Evolutionary conservation across 2,113 vertebrate genomes (phyloP).

Genomic region (Regulus satrapa): DNA sequence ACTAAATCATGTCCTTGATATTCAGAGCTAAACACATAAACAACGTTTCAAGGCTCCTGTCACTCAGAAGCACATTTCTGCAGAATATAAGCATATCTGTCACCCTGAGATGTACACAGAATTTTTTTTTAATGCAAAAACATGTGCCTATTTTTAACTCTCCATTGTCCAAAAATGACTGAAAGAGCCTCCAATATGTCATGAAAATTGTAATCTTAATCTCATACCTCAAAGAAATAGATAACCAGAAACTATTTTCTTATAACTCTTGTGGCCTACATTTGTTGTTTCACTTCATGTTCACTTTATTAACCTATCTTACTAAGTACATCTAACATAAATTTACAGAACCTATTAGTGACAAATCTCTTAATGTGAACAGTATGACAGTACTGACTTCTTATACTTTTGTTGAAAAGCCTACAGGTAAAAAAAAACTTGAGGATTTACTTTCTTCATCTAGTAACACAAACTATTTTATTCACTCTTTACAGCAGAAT

Average conservation of each 20-base stretch:
- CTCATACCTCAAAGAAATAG: not conserved
- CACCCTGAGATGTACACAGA: slow-evolving; percentile 27
- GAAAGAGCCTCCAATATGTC: not conserved
- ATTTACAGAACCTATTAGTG: not conserved
- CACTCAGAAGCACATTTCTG: slow-evolving; percentile 53
- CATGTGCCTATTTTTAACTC: slow-evolving; percentile 44
- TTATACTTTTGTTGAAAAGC: not conserved
- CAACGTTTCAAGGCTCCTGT: slow-evolving; percentile 55
- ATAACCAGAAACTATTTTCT: not conserved
- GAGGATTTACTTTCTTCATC: not conserved
- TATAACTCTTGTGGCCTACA: not conserved
- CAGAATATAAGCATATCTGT: slow-evolving; percentile 62
- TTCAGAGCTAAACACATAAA: slow-evolving; percentile 63
- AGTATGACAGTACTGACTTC: not conserved
- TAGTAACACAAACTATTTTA: not conserved
- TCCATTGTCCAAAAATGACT: slow-evolving; percentile 13
- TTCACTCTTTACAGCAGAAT: not conserved
- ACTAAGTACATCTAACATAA: not conserved
- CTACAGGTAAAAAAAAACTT: not conserved
- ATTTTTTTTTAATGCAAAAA: not conserved
- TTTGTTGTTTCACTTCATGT: not conserved
- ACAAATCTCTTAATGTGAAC: not conserved
- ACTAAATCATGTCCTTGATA: slow-evolving; percentile 52
- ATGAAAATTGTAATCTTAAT: slow-evolving; percentile 38
- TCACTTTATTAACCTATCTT: not conserved